Conservation (phyloP, 2,888 invertebrate species). For the Tigriopus californicus region DNA sequence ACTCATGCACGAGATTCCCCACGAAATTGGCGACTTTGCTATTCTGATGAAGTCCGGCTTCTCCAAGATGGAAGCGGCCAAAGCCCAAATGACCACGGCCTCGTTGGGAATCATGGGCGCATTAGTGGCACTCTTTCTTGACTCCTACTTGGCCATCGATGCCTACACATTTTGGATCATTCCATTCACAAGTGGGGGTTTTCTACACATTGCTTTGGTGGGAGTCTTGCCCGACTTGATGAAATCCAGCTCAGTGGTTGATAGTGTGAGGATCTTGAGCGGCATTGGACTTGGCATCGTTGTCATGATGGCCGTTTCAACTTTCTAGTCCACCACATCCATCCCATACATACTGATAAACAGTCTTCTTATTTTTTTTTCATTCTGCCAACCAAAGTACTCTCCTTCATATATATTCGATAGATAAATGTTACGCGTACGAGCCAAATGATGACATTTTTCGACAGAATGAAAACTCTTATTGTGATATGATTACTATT, state of each 20-base stretch:
- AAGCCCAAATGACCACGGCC: slow-evolving; percentile 79
- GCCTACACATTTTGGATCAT: slow-evolving; percentile 69
- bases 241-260: slow-evolving; percentile 29
- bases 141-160: slow-evolving; percentile 36
- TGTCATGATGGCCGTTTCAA: neutral
- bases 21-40: slow-evolving; percentile 98
- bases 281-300: neutral
- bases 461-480: too few species aligned
- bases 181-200: slow-evolving; percentile 95
- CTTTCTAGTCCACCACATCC: neutral
- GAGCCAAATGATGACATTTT: too few species aligned
- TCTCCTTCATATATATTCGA: too few species aligned
- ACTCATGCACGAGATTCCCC: slow-evolving; percentile 90
- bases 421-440: too few species aligned
- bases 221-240: slow-evolving; percentile 94
- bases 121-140: slow-evolving; percentile 48
- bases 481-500: too few species aligned
- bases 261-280: neutral
- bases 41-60: slow-evolving; percentile 91
- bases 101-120: slow-evolving; percentile 74
- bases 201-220: slow-evolving; percentile 97
- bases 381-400: too few species aligned
- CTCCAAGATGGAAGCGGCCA: slow-evolving; percentile 57
- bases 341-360: too few species aligned
- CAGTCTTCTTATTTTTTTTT: too few species aligned